Evolutionary conservation across 2,797 vertebrate genomes (phyloP), one percentile per base, ranked within the genome.

Genomic region (Spheniscus humboldti): DNA sequence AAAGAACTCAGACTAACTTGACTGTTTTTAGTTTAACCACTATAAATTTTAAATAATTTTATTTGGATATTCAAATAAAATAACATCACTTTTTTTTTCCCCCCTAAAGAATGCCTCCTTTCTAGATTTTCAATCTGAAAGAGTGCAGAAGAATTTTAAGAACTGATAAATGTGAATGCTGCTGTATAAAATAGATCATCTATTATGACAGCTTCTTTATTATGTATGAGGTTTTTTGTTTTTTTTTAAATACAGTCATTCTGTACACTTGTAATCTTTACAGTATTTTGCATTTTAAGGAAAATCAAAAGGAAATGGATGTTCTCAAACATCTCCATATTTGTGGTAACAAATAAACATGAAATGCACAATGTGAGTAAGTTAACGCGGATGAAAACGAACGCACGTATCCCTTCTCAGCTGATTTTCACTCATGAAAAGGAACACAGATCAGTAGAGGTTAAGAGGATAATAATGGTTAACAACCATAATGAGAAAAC

Each of bases 251-350:
- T 39, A 53, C 33, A 82, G 22, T 39, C 6, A 13, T 67, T 52
- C 67, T 41, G 27, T 33, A 41, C 5, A 37, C 6, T 83, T 80
- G 57, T 67, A 31, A 37, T 31, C 25, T 88, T 85, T 22, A 90
- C 23, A 71, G 11, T 53, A 88, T 81, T 88, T 77, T 74, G 15
- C 53, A 81, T 83, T 88, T 95, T 64, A 80, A 84, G 50, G 18
- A 71, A 90, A 86, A 56, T 25, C 24, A 82, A 75, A 91, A 91
- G 39, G 30, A 93, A 94, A 81, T 7, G 13, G 31, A 85, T 87
- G 30, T 90, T 84, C 78, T 87, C 92, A 96, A 96, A 96, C 85
- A 93, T 90, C 85, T 96, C 82, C 69, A 13, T 84, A 88, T 86
- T 86, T 45, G 17, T 4, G 4, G 30, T 73, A 79, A 86, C 37